Evolutionary conservation across 2,113 vertebrate genomes (phyloP), one percentile per base, ranked within the genome.

Genomic region (Gadus macrocephalus): DNA sequence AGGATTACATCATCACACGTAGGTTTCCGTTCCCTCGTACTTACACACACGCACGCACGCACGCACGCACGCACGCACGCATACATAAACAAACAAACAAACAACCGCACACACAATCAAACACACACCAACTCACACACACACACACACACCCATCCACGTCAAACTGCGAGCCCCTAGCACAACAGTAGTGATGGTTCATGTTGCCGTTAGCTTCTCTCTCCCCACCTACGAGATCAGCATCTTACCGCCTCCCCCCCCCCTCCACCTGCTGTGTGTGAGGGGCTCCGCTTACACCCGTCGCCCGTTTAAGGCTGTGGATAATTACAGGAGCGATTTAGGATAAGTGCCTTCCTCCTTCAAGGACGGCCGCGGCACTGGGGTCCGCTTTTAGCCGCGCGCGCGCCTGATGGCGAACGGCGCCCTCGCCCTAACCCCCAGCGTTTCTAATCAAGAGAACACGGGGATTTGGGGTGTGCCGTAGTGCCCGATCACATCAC

Each of bases 1-100:
- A 98, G 82, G 97, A 99, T 89, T 98, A 98, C 84, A 96, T 99
- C 90, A 99, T 99, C 85, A 99, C 97, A 27, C 96, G 96, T 98
- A 90, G 95, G 96, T 92, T 78, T 16, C n/a, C 7, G 16, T 60
- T 60, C 19, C 11, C 22, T 14, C 25, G 4, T 28, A 63, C 25
- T 62, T 55, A 42, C 42, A 15, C 38, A 49, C 20, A 15, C 49
- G 22, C 49, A 25, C 15, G 22, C 49, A 25, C 15, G 28, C 28
- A 31, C 28, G 28, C 28, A 60, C 56, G 20, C 20, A 1, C 20
- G 20, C 42, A 31, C 28, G 4, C 58, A 42, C 27, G 20, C 60
- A 22, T 53, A 69, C 49, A 65, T 15, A 66, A n/a, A 67, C 42
- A 22, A 8, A 27, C 42, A 22, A 8, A 27, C 55, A 6, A 4